Evolutionary conservation across 2,113 vertebrate genomes (phyloP).

Genomic region (Salvelinus fontinalis): DNA sequence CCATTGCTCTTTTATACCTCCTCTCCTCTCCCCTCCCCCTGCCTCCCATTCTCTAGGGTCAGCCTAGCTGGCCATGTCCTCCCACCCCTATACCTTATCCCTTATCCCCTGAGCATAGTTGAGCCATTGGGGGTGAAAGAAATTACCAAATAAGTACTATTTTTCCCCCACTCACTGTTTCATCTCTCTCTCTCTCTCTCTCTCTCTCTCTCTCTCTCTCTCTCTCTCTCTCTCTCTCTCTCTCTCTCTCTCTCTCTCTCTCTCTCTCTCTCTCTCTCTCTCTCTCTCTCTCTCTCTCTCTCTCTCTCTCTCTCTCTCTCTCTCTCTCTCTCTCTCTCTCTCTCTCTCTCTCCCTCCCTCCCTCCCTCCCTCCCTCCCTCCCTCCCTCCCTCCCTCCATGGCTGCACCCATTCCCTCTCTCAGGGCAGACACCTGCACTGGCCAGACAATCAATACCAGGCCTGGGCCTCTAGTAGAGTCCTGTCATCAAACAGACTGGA

Average conservation of each 20-base stretch:
- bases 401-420: conserved; percentile 39
- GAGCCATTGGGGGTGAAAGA: no score
- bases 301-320: not conserved
- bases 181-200: no score
- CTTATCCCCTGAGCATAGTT: no score
- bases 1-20: not conserved
- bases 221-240: no score
- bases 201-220: no score
- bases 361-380: not conserved
- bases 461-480: conserved; percentile 44
- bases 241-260: not conserved
- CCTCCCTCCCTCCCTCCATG: conserved; percentile 24
- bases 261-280: conserved; percentile 9
- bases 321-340: not conserved
- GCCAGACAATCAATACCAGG: conserved; percentile 56
- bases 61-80: conserved; percentile 28
- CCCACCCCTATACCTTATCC: not conserved
- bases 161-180: no score
- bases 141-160: no score
- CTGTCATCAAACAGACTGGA: conserved; percentile 42
- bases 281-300: no score
- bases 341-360: no score
- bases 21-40: not conserved
- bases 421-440: conserved; percentile 58
- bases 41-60: conserved; percentile 18